Base-by-base conservation (phyloP, 2,888 invertebrate species). In the Volucella zonaria region DNA sequence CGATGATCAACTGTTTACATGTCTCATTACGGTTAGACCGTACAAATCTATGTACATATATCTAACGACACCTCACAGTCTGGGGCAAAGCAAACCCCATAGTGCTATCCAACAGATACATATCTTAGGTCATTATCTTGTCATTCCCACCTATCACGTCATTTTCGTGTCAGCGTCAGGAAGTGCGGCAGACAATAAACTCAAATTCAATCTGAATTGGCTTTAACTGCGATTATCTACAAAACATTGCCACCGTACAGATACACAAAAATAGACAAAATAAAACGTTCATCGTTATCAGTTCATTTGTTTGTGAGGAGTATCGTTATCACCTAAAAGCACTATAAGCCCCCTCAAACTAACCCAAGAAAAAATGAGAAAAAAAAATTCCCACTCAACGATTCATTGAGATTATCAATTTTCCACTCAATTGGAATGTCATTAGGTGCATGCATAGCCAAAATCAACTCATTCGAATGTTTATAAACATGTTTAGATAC, bases 401-500 rank as follows among this genome's bases (percentile, higher is more conserved):
- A 23, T 23, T n/a, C 9, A 67, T 4, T 38, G n/a, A 40, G 49
- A 38, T 49, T 64, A 45, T 31, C 12, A 14, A 2, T 6, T 56
- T 4, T 15, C 11, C 38, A 73, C 38, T 73, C 73, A 54, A 14
- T 54, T 31, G 4, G 23, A 54, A 23, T 43, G 14, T 67, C 40
- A 42, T 10, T 8, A 14, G 42, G 8, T 11, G 38, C 15, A 15
- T 8, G 11, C 6, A 14, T 2, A 52, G n/a, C 40, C 43, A 66
- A 12, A 1, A 23, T n/a, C 43, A 68, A 56, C 56, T 23, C 11
- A 14, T 43, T 6, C 9, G 11, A 12, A 42, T 18, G 31, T 38
- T 8, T 45, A 14, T n/a, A 10, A 49, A 75, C 43, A 66, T 67
- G 66, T 75, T 75, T 75, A 59, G 75, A 67, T 31, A 67, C 75